Base-by-base conservation (phyloP, 2,113 vertebrate species). In the Corythoichthys haematopterus region DNA sequence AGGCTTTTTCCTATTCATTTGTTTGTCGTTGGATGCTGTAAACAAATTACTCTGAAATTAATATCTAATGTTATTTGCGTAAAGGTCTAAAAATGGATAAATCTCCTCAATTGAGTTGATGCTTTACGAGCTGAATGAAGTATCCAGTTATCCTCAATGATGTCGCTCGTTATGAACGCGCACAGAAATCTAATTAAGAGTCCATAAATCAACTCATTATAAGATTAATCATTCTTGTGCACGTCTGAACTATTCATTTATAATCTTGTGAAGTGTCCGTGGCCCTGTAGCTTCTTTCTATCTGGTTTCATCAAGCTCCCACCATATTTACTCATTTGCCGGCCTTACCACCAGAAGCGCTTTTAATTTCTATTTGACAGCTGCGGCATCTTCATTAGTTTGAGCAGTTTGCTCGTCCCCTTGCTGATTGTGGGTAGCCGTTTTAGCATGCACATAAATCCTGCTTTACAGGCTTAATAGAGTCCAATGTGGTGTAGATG, bases 361-460 rank as follows among this genome's bases (percentile, higher is more conserved):
- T 48, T 53, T 64, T 28, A 1, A 66, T 73, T 72, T 59, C 11
- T 68, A 9, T 36, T 38, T 66, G 65, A 66, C 69, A 37, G 28
- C 45, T 14, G 0, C 40, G 55, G 53, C 72, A 55, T 70, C 43
- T 58, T 72, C 62, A 61, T 79, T 74, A 60, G 46, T 50, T 13
- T 74, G 57, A 37, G 13, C 53, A 15, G 16, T 36, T 36, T 57
- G 11, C 55, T 36, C 1, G 20, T 28, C 20, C 20, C 20, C 20
- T 28, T 28, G 3, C 51, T n/a, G 51, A n/a, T 9, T 53, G 16
- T 28, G 16, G 51, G 1, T 3, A 9, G 51, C 51, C 4, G n/a
- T 53, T 28, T 13, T 11, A 48, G 47, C 0, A 14, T 14, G 15
- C 47, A 48, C 47, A 3, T 48, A 14, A 13, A 48, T 48, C 47